These are phyloP conservation scores for Trematomus bernacchii DNA, from an alignment of 2,797 vertebrate species.

Conservation along the genomic window DNA sequence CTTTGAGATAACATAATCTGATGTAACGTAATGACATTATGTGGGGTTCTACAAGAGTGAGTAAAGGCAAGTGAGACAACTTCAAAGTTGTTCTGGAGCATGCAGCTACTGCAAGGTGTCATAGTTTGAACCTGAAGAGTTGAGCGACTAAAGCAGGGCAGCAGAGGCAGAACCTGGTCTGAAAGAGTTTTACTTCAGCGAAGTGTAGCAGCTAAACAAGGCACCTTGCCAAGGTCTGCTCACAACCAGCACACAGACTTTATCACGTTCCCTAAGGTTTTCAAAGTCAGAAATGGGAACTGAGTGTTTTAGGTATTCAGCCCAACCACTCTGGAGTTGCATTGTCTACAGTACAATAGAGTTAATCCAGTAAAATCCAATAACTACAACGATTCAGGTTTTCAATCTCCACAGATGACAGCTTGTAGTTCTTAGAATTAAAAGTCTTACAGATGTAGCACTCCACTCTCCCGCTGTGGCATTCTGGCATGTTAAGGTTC, in stretches of 20 bases:
- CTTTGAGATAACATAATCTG: neutral
- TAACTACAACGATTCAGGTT: slow-evolving; percentile 15
- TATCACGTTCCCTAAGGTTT: too few relatives aligned
- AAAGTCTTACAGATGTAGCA: slow-evolving; percentile 8
- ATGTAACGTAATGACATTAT: slow-evolving; percentile 3
- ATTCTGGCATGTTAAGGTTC: slow-evolving; percentile 24
- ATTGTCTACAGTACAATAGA: slow-evolving; percentile 24
- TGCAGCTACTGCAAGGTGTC: slow-evolving; percentile 8
- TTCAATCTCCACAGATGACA: slow-evolving; percentile 8
- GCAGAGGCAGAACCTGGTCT: slow-evolving; percentile 35
- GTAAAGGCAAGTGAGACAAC: slow-evolving; percentile 24
- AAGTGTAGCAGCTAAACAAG: slow-evolving; percentile 2
- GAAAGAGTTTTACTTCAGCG: slow-evolving; percentile 34
- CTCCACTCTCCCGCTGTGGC: neutral
- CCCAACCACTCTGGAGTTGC: slow-evolving; percentile 10
- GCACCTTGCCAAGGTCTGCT: too few relatives aligned
- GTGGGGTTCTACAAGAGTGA: neutral
- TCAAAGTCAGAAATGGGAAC: too few relatives aligned
- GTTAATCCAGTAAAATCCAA: slow-evolving; percentile 2
- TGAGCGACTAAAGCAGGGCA: slow-evolving; percentile 38
- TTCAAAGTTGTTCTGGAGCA: slow-evolving; percentile 12
- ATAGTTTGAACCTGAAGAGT: slow-evolving; percentile 19
- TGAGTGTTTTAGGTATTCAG: neutral
- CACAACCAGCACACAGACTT: too few relatives aligned
- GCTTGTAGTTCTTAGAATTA: slow-evolving; percentile 15